These are phyloP conservation scores for Vulpes lagopus DNA, from an alignment of 2,113 vertebrate genomes.

Conservation along the genomic window DNA sequence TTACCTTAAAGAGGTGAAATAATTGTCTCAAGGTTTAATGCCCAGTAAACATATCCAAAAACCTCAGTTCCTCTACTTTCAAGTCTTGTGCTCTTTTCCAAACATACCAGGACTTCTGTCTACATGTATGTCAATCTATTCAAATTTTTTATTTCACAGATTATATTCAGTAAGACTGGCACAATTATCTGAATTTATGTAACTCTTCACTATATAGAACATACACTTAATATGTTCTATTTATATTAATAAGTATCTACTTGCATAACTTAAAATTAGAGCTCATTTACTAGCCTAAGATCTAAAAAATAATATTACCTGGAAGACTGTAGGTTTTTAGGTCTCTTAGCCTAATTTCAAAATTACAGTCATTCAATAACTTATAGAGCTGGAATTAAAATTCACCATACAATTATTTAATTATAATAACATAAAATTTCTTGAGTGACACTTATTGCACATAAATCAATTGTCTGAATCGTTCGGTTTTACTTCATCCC, in stretches of 20 bases:
- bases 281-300: not conserved
- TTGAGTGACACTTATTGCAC: constrained; percentile 7
- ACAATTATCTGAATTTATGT: not conserved
- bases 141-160: not conserved
- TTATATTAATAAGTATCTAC: constrained; percentile 19
- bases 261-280: constrained; percentile 43
- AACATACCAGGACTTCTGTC: not conserved
- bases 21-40: not conserved
- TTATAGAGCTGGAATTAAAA: constrained; percentile 60
- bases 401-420: constrained; percentile 39
- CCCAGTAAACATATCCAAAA: not conserved
- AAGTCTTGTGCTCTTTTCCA: not conserved
- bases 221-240: not conserved
- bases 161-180: not conserved
- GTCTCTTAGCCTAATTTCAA: constrained; percentile 50
- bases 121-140: not conserved
- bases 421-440: constrained; percentile 55
- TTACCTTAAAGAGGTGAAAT: not conserved
- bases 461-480: constrained; percentile 63
- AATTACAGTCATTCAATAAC: constrained; percentile 7
- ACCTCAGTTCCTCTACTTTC: not conserved
- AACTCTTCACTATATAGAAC: constrained; percentile 23
- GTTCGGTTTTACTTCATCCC: constrained; percentile 30
- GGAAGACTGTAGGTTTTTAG: not conserved
- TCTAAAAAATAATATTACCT: not conserved